phyloP scores from a whole-genome alignment of 2,113 vertebrate species.

The Myodes glareolus region DNA sequence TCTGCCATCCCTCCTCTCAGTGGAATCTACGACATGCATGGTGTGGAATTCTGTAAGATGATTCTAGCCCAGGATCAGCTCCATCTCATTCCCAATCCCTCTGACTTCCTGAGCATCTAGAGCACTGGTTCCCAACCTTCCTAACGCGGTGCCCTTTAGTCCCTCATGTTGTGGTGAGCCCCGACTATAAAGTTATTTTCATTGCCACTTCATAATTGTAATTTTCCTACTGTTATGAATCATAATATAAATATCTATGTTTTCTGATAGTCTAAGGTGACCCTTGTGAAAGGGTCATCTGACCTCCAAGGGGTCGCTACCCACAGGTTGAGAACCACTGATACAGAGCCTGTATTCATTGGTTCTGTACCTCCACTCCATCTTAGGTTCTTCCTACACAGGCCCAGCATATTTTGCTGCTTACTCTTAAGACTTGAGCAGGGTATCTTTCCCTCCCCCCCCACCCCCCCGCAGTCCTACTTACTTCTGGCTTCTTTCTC shows the following conservation, averaged over 20 bases:
- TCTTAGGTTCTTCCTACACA: neutral
- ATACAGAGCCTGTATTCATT: neutral
- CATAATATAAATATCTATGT: neutral
- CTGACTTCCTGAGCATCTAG: neutral
- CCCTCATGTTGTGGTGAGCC: neutral
- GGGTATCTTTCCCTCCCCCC: neutral
- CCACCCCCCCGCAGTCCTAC: neutral
- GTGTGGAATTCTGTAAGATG: neutral
- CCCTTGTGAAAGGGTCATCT: neutral
- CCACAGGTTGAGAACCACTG: neutral
- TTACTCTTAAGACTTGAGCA: neutral
- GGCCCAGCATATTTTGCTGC: neutral
- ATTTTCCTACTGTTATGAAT: neutral
- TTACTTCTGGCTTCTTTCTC: constrained; percentile 17
- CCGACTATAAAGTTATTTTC: neutral
- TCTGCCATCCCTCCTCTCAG: neutral
- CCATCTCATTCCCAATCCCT: neutral
- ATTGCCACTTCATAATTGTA: neutral
- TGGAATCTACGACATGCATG: neutral
- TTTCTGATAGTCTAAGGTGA: neutral
- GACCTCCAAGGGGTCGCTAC: no score
- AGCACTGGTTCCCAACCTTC: neutral
- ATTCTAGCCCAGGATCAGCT: neutral
- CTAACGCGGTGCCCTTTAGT: neutral
- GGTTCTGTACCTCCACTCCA: neutral